phyloP scores from a whole-genome alignment of 2,797 vertebrate genomes.

The Knipowitschia caucasica region DNA sequence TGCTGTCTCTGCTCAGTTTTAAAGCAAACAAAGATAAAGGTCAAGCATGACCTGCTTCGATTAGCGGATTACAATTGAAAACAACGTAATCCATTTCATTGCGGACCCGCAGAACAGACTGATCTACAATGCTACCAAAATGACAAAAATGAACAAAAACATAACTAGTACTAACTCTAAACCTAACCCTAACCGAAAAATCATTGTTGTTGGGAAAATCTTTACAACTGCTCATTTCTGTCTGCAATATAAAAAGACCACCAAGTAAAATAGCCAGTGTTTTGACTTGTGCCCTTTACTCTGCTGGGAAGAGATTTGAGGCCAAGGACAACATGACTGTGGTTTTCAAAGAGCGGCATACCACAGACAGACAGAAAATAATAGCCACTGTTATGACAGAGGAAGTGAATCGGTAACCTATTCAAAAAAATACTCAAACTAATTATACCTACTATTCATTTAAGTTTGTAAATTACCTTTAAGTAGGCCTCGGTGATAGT shows the following conservation, averaged over 20 bases:
- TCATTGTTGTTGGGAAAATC: not conserved
- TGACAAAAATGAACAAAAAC: too few relatives aligned
- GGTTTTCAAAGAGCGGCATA: slow-evolving; percentile 20
- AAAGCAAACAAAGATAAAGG: too few relatives aligned
- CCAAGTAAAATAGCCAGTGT: not conserved
- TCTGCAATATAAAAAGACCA: not conserved
- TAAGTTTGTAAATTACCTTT: not conserved
- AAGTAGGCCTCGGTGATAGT: too few relatives aligned
- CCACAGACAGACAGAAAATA: slow-evolving; percentile 16
- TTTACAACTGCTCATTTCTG: not conserved
- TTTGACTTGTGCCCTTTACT: not conserved
- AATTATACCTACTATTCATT: slow-evolving; percentile 6
- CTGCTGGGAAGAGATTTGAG: slow-evolving; percentile 9
- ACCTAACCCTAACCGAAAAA: not conserved
- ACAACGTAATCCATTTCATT: too few relatives aligned
- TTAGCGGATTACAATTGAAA: too few relatives aligned
- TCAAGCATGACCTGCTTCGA: too few relatives aligned
- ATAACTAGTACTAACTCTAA: too few relatives aligned
- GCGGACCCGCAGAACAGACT: too few relatives aligned
- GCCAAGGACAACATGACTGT: slow-evolving; percentile 31
- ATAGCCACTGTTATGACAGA: slow-evolving; percentile 8
- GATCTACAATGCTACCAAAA: too few relatives aligned
- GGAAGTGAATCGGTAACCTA: slow-evolving; percentile 9
- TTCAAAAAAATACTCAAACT: slow-evolving; percentile 25
- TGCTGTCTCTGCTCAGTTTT: too few relatives aligned